Conservation (phyloP, 2,113 vertebrate species). For the Carassius carassius region DNA sequence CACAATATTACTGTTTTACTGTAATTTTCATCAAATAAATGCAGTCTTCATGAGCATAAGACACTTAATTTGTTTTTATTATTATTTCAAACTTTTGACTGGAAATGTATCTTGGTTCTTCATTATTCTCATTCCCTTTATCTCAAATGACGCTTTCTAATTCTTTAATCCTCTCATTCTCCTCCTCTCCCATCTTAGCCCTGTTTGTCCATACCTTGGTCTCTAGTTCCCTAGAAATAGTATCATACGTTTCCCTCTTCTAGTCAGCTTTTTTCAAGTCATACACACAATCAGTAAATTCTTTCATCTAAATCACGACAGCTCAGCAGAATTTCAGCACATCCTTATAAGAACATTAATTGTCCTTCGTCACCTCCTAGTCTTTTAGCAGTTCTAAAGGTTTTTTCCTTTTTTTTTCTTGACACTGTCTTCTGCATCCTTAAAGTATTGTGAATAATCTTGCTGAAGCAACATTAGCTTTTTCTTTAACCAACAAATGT, state of each 20-base stretch:
- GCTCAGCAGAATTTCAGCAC: neutral
- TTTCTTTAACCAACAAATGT: neutral
- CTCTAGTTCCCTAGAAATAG: neutral
- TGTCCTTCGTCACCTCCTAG: neutral
- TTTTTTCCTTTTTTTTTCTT: neutral
- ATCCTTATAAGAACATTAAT: neutral
- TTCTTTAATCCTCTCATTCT: slow-evolving; percentile 15
- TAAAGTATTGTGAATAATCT: neutral
- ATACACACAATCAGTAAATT: neutral
- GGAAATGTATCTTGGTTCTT: slow-evolving; percentile 31
- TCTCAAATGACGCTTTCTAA: slow-evolving; percentile 16
- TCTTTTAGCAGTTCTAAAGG: neutral
- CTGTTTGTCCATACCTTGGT: neutral
- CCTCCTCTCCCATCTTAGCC: neutral
- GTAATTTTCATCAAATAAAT: neutral
- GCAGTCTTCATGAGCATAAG: neutral
- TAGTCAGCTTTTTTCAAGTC: neutral
- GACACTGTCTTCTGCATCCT: neutral
- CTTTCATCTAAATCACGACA: neutral
- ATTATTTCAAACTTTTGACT: neutral
- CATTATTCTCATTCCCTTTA: neutral
- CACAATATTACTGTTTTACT: neutral
- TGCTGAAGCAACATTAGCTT: neutral
- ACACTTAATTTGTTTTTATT: neutral
- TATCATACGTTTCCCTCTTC: neutral